Evolutionary conservation across 2,888 invertebrate genomes (phyloP).

Genomic region (Eledone cirrhosa): DNA sequence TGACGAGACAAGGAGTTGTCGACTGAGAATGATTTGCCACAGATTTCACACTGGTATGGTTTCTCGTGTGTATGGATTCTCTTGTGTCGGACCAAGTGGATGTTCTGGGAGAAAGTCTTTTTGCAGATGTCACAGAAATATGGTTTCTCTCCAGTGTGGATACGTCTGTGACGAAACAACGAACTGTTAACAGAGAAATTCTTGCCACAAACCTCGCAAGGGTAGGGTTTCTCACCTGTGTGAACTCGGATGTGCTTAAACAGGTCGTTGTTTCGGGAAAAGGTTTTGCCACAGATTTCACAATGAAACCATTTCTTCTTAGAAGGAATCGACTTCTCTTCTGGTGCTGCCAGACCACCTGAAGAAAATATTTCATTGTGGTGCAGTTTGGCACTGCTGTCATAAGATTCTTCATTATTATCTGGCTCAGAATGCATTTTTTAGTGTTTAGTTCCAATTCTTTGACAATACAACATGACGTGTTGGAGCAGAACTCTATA

Average conservation of each 20-base stretch:
- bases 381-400: too few relatives aligned
- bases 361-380: too few relatives aligned
- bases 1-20: not conserved
- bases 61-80: not conserved
- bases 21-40: not conserved
- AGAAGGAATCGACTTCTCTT: not conserved
- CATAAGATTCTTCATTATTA: too few relatives aligned
- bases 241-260: not conserved
- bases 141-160: not conserved
- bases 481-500: too few relatives aligned
- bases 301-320: not conserved
- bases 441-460: too few relatives aligned
- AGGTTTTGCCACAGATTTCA: slow-evolving; percentile 4
- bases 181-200: not conserved
- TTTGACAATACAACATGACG: too few relatives aligned
- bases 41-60: slow-evolving; percentile 1
- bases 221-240: not conserved
- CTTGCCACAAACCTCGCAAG: not conserved
- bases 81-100: not conserved
- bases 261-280: not conserved
- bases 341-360: too few relatives aligned
- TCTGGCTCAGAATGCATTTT: too few relatives aligned
- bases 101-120: not conserved
- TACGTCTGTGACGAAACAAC: not conserved
- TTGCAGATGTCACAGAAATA: not conserved